A percentile compares a stretch with the other conserved stretches of the same genome.
These are phyloP conservation scores for Drosophila arawakana DNA, from an alignment of 1,140 invertebrate species.

Conservation along the genomic window DNA sequence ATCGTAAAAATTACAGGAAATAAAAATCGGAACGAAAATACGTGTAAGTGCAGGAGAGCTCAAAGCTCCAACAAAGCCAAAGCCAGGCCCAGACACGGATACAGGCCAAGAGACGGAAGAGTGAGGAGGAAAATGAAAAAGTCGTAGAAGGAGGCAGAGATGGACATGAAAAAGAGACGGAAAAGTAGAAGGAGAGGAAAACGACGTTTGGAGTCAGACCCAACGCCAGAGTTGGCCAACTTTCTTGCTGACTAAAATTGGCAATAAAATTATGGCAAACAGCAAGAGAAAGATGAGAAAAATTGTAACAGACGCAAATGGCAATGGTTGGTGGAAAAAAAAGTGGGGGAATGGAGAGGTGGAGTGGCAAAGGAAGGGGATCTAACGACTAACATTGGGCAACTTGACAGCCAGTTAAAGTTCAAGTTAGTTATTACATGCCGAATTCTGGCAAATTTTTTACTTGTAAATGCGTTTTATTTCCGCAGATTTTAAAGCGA, in stretches of 20 bases:
- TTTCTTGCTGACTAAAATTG: slow-evolving; percentile 75
- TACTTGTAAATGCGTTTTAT: slow-evolving; percentile 48
- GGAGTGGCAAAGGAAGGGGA: not conserved
- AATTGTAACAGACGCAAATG: slow-evolving; percentile 55
- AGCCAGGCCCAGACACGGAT: slow-evolving; percentile 4
- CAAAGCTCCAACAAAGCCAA: slow-evolving; percentile 18
- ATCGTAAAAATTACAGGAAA: slow-evolving; percentile 83
- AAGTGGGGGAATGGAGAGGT: not conserved
- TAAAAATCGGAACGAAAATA: slow-evolving; percentile 82
- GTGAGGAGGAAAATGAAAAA: not conserved
- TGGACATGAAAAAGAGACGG: too few species aligned
- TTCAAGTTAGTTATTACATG: slow-evolving; percentile 69
- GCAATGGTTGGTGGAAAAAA: slow-evolving; percentile 1
- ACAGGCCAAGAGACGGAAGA: not conserved
- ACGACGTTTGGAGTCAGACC: slow-evolving; percentile 1
- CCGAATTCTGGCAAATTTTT: slow-evolving; percentile 59
- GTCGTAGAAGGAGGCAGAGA: not conserved
- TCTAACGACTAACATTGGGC: slow-evolving; percentile 21
- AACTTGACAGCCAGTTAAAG: slow-evolving; percentile 56
- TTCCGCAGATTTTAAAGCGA: not conserved
- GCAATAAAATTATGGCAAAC: slow-evolving; percentile 76
- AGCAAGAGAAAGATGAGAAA: slow-evolving; percentile 38
- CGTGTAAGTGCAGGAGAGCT: slow-evolving; percentile 70
- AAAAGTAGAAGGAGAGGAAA: not conserved
- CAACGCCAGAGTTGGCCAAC: slow-evolving; percentile 57